Evolutionary conservation across 23 tunicate species (phyloP).

Genomic region (Ascidia mentula): DNA sequence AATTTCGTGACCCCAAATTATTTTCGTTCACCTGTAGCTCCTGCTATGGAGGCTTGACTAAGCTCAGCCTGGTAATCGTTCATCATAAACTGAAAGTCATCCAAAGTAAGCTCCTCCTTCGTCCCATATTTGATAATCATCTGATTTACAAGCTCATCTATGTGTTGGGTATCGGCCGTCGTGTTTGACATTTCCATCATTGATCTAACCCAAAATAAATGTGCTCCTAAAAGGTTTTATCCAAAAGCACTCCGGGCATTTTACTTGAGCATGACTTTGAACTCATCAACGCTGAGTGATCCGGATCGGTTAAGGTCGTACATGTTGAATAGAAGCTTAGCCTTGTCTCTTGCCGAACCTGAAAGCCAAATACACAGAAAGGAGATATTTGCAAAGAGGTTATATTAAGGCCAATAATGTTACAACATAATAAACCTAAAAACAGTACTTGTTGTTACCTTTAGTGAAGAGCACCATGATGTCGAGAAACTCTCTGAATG

Average conservation of each 20-base stretch:
- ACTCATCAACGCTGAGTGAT: constrained; percentile 44
- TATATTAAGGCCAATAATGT: no score
- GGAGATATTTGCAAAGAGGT: background rate
- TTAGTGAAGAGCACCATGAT: constrained; percentile 72
- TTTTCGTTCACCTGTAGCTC: no score
- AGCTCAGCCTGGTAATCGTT: constrained; percentile 37
- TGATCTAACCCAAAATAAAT: constrained; percentile 10
- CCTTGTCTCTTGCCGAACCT: constrained; percentile 75
- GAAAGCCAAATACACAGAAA: no score
- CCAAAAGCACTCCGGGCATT: background rate
- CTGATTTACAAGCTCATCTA: constrained; percentile 50
- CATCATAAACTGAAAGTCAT: constrained; percentile 66
- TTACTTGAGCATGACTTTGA: constrained; percentile 73
- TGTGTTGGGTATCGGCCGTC: constrained; percentile 29
- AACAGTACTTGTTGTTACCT: constrained; percentile 28
- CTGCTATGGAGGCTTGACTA: constrained; percentile 32
- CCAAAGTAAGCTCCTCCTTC: constrained; percentile 42
- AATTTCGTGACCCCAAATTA: no score
- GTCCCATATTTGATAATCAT: constrained; percentile 49
- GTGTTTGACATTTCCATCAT: constrained; percentile 78
- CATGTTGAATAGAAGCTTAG: constrained; percentile 74
- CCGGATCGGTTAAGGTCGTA: constrained; percentile 77
- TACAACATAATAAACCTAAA: no score
- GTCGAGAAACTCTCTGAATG: constrained; percentile 67
- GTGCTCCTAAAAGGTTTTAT: background rate